A percentile compares a stretch with the other conserved stretches of the same genome.
phyloP scores from a whole-genome alignment of 2,888 invertebrate species.

The Nephrotoma flavescens region DNA sequence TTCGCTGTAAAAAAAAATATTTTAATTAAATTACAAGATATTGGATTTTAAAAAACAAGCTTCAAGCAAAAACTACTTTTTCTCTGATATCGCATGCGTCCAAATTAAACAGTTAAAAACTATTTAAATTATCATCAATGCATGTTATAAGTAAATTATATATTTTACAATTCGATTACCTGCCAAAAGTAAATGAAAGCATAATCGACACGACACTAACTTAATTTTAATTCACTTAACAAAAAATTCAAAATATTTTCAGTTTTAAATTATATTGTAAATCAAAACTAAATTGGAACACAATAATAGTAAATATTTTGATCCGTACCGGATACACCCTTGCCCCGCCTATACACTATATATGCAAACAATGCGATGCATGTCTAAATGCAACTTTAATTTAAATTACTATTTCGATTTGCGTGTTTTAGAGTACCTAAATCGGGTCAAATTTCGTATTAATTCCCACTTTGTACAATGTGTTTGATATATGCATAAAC shows the following conservation, averaged over 20 bases:
- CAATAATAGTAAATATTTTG: background rate
- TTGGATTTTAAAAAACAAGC: too few species aligned
- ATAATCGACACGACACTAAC: background rate
- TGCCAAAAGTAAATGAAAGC: background rate
- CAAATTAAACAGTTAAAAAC: too few species aligned
- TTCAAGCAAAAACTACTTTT: too few species aligned
- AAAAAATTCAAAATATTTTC: background rate
- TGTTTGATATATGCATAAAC: too few species aligned
- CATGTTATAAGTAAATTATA: too few species aligned
- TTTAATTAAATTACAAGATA: too few species aligned
- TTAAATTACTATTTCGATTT: background rate
- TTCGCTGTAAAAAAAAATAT: too few species aligned
- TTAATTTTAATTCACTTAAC: background rate
- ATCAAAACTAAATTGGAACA: background rate
- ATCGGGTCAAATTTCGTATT: too few species aligned
- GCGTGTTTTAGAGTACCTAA: background rate
- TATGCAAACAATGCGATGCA: background rate
- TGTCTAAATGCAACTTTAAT: background rate
- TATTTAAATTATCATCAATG: too few species aligned
- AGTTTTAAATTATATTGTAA: background rate
- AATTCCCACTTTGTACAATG: too few species aligned
- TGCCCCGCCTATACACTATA: too few species aligned
- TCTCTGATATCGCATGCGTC: too few species aligned
- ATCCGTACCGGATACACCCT: background rate
- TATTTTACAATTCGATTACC: background rate